A percentile compares a stretch with the other conserved stretches of the same genome.
phyloP scores from a whole-genome alignment of 2,888 invertebrate species.

The Embidobia sp. region DNA sequence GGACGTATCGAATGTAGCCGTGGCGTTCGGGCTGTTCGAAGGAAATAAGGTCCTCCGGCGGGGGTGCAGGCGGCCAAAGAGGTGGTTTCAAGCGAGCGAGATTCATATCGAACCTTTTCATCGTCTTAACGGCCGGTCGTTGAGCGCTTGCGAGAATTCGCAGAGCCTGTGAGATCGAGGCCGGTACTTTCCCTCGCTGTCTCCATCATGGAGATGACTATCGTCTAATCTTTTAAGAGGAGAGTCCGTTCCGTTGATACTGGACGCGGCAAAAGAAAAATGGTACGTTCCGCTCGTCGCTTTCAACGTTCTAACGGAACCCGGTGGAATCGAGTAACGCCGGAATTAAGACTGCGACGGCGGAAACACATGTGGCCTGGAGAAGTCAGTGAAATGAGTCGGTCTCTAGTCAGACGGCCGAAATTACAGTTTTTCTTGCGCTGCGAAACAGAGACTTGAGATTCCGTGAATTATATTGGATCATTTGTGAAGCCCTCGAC shows the following conservation, averaged over 20 bases:
- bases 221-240: slow-evolving; percentile 67
- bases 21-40: slow-evolving; percentile 33
- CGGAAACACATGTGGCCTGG: slow-evolving; percentile 39
- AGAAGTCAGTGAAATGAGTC: slow-evolving; percentile 41
- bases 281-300: slow-evolving; percentile 51
- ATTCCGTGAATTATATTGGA: slow-evolving; percentile 9
- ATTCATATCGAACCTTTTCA: slow-evolving; percentile 65
- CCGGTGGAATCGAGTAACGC: slow-evolving; percentile 24
- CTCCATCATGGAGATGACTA: slow-evolving; percentile 66
- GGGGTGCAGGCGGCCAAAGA: slow-evolving; percentile 12
- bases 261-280: slow-evolving; percentile 66
- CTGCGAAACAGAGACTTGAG: slow-evolving; percentile 1
- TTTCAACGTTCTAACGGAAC: slow-evolving; percentile 18
- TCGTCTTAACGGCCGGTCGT: slow-evolving; percentile 62
- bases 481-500: background rate
- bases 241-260: slow-evolving; percentile 54
- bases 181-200: slow-evolving; percentile 52
- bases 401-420: slow-evolving; percentile 28
- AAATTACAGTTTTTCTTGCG: slow-evolving; percentile 3
- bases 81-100: slow-evolving; percentile 36
- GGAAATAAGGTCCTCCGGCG: slow-evolving; percentile 40
- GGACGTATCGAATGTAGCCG: slow-evolving; percentile 50
- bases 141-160: slow-evolving; percentile 52
- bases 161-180: slow-evolving; percentile 32
- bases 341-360: slow-evolving; percentile 34